These are phyloP conservation scores for Pedionomus torquatus DNA, from an alignment of 2,113 vertebrate genomes.

Conservation along the genomic window DNA sequence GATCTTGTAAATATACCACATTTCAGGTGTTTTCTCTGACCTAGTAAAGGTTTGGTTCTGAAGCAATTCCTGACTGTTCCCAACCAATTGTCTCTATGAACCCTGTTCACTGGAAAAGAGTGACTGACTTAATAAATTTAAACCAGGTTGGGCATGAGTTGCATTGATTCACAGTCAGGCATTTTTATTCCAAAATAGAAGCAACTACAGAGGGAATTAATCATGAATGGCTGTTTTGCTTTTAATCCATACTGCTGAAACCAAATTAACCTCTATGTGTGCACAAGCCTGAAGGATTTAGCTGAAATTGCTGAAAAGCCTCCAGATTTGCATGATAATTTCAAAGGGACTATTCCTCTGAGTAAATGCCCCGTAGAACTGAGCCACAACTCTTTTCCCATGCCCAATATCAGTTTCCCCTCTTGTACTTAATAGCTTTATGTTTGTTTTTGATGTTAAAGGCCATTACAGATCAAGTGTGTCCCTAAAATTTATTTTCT, in stretches of 20 bases:
- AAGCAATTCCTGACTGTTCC: neutral
- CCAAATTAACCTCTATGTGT: constrained; percentile 33
- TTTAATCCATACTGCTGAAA: constrained; percentile 39
- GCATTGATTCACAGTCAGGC: neutral
- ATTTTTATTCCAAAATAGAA: constrained; percentile 17
- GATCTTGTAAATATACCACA: neutral
- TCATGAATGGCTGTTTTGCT: constrained; percentile 15
- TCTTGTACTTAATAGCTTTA: neutral
- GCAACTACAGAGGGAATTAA: neutral
- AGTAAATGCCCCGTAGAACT: neutral
- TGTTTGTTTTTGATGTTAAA: neutral
- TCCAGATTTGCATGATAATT: constrained; percentile 21
- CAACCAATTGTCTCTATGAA: neutral
- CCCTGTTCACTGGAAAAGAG: neutral
- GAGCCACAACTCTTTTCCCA: neutral
- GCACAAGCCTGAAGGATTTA: constrained; percentile 27
- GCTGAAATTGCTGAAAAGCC: constrained; percentile 29
- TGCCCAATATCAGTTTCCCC: neutral
- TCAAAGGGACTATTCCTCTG: neutral
- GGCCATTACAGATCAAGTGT: neutral
- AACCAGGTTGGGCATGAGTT: neutral
- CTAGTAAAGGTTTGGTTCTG: neutral
- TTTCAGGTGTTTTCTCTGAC: neutral
- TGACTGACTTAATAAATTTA: neutral
- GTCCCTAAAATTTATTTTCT: neutral